These are phyloP conservation scores for Nymphicus hollandicus DNA, from an alignment of 2,113 vertebrate genomes.

Conservation along the genomic window DNA sequence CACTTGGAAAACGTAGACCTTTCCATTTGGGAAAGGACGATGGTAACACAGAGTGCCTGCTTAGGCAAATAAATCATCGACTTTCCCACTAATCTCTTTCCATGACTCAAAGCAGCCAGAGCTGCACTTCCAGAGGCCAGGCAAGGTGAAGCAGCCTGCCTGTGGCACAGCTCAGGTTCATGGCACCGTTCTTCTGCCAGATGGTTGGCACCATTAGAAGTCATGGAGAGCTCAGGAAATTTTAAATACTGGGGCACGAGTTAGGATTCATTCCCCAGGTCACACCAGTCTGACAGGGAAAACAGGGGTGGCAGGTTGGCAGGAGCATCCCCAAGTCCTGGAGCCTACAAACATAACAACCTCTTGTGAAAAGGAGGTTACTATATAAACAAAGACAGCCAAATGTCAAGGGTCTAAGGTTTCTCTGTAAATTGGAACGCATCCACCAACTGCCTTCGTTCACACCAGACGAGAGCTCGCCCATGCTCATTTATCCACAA, in stretches of 20 bases:
- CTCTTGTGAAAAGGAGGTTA: background rate
- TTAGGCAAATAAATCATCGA: constrained; percentile 44
- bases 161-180: background rate
- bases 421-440: background rate
- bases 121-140: background rate
- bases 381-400: background rate
- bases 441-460: background rate
- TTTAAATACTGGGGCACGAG: background rate
- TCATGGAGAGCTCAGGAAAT: background rate
- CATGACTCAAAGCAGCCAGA: constrained; percentile 34
- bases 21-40: background rate
- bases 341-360: background rate
- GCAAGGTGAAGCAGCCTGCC: background rate
- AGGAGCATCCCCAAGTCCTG: background rate
- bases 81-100: constrained; percentile 28
- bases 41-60: background rate
- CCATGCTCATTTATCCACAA: background rate
- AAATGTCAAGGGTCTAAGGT: background rate
- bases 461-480: background rate
- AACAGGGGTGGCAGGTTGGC: background rate
- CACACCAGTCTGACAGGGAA: background rate
- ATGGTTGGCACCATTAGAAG: background rate
- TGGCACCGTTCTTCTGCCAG: background rate
- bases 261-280: background rate
- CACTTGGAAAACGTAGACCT: background rate